Evolutionary conservation across 2,888 invertebrate genomes (phyloP), one percentile per base, ranked within the genome.

Genomic region (Melipona beecheii): DNA sequence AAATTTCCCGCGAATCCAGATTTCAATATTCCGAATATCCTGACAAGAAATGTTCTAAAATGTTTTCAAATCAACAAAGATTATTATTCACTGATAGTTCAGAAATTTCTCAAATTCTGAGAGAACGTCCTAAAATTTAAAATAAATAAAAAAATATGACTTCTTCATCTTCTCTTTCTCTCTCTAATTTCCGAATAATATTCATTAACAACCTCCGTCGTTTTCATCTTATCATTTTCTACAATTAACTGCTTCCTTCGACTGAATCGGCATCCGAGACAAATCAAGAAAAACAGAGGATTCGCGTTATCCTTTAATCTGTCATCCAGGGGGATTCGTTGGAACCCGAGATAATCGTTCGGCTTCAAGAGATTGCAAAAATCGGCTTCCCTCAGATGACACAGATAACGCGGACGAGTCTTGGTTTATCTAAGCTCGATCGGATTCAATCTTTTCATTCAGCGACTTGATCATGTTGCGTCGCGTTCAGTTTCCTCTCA

Each of bases 401-500:
- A 27, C 5, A 24, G 81, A 81, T 80, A 80, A 54, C 64, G 58
- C 43, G n/a, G 15, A 27, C n/a, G 43, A 24, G 27, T 15, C 4
- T 17, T 4, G 15, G 27, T 69, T 65, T 70, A 74, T 75, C 69
- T 24, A 56, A 31, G 71, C 43, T 72, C 71, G 43, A 73, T 82
- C 81, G 19, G 24, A 81, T 81, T 62, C 36, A 36, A 31, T 2
- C 31, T 50, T 36, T 60, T 43, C 54, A 49, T 54, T 50, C 31
- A 17, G 2, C 21, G 21, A 43, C 21, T 11, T n/a, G 52, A 56
- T 60, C 50, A 49, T 49, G 60, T 66, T 58, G 82, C 71, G n/a
- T 31, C n/a, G 69, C 27, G 36, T 73, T 69, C 49, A 31, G 31
- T 65, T 82, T 65, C 80, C 81, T 74, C 64, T 6, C 13, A 24